phyloP scores from a whole-genome alignment of 2,797 vertebrate genomes.

The Rhinichthys osculus region DNA sequence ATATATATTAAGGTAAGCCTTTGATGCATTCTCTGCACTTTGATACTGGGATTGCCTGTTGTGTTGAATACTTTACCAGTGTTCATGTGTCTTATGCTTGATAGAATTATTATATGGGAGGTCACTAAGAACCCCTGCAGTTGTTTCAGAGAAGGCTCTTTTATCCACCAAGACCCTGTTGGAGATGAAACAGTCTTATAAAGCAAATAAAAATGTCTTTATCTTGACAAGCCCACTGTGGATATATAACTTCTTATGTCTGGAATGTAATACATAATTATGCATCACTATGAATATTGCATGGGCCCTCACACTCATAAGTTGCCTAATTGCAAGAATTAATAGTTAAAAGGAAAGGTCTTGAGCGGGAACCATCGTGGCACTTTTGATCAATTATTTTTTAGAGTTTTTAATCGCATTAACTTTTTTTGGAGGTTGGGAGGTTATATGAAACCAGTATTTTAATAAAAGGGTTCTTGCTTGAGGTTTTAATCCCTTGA shows the following conservation, averaged over 20 bases:
- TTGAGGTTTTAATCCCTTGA: constrained; percentile 77
- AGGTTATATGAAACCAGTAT: constrained; percentile 80
- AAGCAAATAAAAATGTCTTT: constrained; percentile 82
- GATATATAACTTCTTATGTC: constrained; percentile 78
- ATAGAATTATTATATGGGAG: constrained; percentile 40
- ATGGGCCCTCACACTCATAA: constrained; percentile 79
- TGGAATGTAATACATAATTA: constrained; percentile 83
- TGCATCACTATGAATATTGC: constrained; percentile 83
- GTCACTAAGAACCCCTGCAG: constrained; percentile 43
- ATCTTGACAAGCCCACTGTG: constrained; percentile 76
- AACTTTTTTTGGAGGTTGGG: constrained; percentile 81
- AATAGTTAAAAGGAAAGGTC: constrained; percentile 90
- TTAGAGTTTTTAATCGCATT: constrained; percentile 84
- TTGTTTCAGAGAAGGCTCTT: constrained; percentile 24
- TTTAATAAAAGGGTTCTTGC: constrained; percentile 73
- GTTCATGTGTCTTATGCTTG: constrained; percentile 24
- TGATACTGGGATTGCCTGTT: constrained; percentile 62
- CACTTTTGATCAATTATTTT: constrained; percentile 89
- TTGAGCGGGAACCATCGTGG: constrained; percentile 75
- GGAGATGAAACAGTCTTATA: constrained; percentile 78
- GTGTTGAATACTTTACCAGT: constrained; percentile 57
- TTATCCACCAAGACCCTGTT: constrained; percentile 67
- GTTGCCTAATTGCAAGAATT: constrained; percentile 84
- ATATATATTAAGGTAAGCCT: constrained; percentile 63
- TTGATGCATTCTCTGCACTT: constrained; percentile 71